Base-by-base conservation (phyloP, 2,888 invertebrate genomes). In the Drosophila antonietae region DNA sequence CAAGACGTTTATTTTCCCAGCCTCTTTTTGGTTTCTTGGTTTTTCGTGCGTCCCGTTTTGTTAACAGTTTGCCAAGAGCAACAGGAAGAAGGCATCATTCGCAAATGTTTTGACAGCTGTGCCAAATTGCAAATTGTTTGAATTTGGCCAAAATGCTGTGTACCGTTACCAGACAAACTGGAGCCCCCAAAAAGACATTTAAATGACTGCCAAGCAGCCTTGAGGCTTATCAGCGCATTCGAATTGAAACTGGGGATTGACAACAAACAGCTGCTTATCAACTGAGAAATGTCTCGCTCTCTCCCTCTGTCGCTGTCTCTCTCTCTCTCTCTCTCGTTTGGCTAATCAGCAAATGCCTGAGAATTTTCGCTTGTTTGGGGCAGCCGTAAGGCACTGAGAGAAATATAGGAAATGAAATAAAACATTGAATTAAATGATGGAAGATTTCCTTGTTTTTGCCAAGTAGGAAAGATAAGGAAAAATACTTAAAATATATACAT, bases 41-140 rank as follows among this genome's bases (percentile, higher is more conserved):
- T n/a, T n/a, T n/a, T 7, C 47, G 28, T 60, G 7, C n/a, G 14
- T 23, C 23, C 46, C 23, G 46, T 8, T 46, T 23, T 3, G 44
- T n/a, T 47, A 37, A 59, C 43, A 23, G 60, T 73, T 73, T 73
- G 67, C 68, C 68, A 73, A 53, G 33, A 35, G 57, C 59, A 59
- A 39, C 39, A 39, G 59, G 49, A 59, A 49, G 31, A 18, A 28
- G 31, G 20, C 47, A 35, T 39, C 58, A 70, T 44, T 64, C n/a
- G 57, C 51, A 28, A 18, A 20, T 51, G 49, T 58, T 61, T 73
- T 77, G 75, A 72, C 75, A 75, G 75, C 68, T 75, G 75, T 58
- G 47, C 67, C 53, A 67, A 44, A 57, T 49, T 67, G 51, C 33
- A 35, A 51, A 75, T 20, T 20, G 6, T 8, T 44, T 56, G 37